A percentile compares a stretch with the other conserved stretches of the same genome.
phyloP scores from a whole-genome alignment of 2,888 invertebrate species.

The Amblyjoppa fuscipennis region DNA sequence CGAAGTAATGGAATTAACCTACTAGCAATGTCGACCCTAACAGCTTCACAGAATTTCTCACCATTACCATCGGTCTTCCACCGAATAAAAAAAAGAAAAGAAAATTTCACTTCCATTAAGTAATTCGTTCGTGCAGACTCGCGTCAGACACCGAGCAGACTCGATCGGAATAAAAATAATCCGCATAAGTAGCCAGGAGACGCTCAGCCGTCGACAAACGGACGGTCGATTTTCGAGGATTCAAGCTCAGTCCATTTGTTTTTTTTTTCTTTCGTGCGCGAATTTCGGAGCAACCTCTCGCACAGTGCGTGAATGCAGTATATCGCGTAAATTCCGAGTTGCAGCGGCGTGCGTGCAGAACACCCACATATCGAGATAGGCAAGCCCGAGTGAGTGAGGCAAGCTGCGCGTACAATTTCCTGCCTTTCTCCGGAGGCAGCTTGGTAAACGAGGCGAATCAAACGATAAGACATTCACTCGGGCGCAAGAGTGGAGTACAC shows the following conservation, averaged over 20 bases:
- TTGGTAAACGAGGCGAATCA: constrained; percentile 79
- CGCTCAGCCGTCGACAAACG: background rate
- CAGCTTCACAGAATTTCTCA: no score
- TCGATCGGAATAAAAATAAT: background rate
- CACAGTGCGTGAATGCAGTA: background rate
- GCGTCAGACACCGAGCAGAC: background rate
- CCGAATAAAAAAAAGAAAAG: no score
- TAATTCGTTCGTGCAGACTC: background rate
- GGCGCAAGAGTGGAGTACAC: constrained; percentile 67
- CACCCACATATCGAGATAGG: constrained; percentile 46
- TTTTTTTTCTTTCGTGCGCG: background rate
- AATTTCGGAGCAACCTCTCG: background rate
- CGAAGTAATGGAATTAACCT: no score
- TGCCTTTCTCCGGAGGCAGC: constrained; percentile 80
- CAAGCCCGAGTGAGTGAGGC: constrained; percentile 48
- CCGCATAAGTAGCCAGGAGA: background rate
- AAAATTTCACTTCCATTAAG: background rate
- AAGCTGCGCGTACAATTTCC: constrained; percentile 77
- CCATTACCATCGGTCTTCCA: background rate
- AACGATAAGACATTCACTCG: constrained; percentile 80
- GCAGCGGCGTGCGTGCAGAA: constrained; percentile 10
- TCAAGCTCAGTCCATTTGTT: background rate
- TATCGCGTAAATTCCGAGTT: background rate
- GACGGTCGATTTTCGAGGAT: background rate
- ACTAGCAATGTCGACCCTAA: no score